Conservation (phyloP, 2,888 invertebrate species). For the Pseudoips prasinana region DNA sequence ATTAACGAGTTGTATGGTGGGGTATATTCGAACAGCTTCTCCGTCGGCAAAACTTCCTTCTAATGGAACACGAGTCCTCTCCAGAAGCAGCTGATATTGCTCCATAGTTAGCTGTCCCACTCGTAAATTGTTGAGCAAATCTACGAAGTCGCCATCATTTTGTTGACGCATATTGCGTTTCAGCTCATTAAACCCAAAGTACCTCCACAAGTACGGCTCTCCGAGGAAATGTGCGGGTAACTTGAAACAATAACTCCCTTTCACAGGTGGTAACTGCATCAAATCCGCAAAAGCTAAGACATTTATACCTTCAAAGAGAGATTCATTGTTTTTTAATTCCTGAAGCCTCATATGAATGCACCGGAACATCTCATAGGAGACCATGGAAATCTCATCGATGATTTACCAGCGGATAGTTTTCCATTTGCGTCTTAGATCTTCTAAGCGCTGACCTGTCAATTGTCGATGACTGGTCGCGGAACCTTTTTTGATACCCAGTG, state of each 20-base stretch:
- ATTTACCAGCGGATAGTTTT: too few relatives aligned
- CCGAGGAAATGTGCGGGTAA: neutral
- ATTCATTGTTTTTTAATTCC: neutral
- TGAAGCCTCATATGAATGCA: neutral
- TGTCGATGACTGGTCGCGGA: too few relatives aligned
- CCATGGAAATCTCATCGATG: neutral
- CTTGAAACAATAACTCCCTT: neutral
- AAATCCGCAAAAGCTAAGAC: neutral
- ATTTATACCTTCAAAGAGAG: neutral
- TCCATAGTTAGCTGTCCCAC: neutral
- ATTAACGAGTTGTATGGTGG: too few relatives aligned
- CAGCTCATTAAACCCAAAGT: conserved; percentile 1
- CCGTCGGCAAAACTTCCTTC: too few relatives aligned
- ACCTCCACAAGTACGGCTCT: neutral
- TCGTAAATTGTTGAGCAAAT: neutral
- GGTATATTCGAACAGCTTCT: too few relatives aligned
- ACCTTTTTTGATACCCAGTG: too few relatives aligned
- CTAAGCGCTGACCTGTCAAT: too few relatives aligned
- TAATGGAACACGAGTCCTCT: too few relatives aligned
- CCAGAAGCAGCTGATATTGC: neutral
- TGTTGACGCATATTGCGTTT: conserved; percentile 19
- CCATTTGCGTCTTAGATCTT: too few relatives aligned
- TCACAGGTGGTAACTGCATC: neutral
- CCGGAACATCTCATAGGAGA: neutral
- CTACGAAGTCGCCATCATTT: conserved; percentile 6